Conservation (phyloP, 2,888 invertebrate genomes). For the Leptopilina drosophilae region DNA sequence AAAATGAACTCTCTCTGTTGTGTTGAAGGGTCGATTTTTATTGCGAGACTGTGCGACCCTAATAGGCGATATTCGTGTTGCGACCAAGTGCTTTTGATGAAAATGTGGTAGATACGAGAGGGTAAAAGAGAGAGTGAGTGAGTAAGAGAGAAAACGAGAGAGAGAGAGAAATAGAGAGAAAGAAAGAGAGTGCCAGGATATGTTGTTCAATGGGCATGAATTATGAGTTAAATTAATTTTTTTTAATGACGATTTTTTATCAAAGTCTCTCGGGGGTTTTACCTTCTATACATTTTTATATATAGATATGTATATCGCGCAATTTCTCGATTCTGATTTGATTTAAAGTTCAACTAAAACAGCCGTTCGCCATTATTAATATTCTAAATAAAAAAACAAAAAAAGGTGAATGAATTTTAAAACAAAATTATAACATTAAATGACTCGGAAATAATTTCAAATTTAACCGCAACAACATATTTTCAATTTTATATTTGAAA, state of each 20-base stretch:
- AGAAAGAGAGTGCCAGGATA: background rate
- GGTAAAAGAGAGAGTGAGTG: no score
- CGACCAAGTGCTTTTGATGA: constrained; percentile 38
- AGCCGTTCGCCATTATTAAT: background rate
- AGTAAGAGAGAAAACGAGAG: no score
- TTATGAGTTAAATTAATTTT: constrained; percentile 32
- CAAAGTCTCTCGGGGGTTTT: constrained; percentile 13
- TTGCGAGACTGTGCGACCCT: constrained; percentile 26
- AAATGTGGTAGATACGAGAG: constrained; percentile 10
- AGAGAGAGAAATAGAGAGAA: no score
- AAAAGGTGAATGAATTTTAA: background rate
- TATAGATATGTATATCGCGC: no score
- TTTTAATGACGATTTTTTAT: constrained; percentile 39
- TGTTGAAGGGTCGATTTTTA: constrained; percentile 15
- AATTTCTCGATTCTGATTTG: background rate
- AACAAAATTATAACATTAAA: background rate
- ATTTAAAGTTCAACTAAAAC: background rate
- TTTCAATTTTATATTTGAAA: no score
- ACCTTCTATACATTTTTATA: background rate
- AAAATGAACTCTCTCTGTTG: constrained; percentile 1
- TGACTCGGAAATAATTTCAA: background rate
- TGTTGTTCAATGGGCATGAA: constrained; percentile 12
- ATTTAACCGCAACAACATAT: background rate
- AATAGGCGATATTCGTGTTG: constrained; percentile 37
- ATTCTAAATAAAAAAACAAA: background rate